Conservation (phyloP, 1,140 invertebrate species). For the Macrosteles quadrilineatus region DNA sequence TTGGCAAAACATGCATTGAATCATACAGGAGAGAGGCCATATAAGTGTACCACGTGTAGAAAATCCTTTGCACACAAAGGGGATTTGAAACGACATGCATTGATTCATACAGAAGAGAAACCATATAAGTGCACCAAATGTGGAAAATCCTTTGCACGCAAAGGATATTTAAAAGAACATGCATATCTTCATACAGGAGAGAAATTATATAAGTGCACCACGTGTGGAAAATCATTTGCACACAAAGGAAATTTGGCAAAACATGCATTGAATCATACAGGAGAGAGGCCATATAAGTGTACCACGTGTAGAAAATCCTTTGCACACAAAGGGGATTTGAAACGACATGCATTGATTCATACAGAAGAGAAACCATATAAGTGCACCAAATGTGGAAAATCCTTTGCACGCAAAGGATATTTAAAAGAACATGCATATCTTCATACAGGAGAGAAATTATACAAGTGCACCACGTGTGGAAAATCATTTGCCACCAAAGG, state of each 20-base stretch:
- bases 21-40: background rate
- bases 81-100: too few species aligned
- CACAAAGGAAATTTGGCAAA: background rate
- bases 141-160: background rate
- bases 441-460: background rate
- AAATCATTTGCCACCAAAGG: background rate
- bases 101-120: too few species aligned
- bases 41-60: too few species aligned
- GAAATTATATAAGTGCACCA: background rate
- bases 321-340: too few species aligned
- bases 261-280: background rate
- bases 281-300: too few species aligned
- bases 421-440: background rate
- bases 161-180: background rate
- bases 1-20: background rate
- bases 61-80: too few species aligned
- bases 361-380: too few species aligned
- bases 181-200: background rate
- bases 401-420: background rate
- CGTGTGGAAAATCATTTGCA: background rate
- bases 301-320: too few species aligned
- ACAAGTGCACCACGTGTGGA: background rate
- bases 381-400: background rate
- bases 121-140: background rate
- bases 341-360: too few species aligned